A percentile compares a stretch with the other conserved stretches of the same genome.
These are phyloP conservation scores for Drosophila heteroneura DNA, from an alignment of 2,888 invertebrate species.

Conservation along the genomic window DNA sequence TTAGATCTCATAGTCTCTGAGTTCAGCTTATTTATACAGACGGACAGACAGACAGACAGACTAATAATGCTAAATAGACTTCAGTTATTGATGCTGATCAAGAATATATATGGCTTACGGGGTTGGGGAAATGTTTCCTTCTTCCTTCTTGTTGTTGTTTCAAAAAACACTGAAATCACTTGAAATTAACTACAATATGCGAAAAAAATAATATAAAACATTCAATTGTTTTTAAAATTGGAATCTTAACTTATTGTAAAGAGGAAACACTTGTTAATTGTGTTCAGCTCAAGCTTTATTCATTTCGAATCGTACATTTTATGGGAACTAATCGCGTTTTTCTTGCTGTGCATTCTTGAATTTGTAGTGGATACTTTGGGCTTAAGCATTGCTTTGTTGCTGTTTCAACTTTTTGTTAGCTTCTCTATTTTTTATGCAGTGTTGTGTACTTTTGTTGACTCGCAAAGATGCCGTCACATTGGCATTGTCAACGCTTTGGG, in stretches of 20 bases:
- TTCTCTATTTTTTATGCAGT: background rate
- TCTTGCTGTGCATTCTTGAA: conserved; percentile 6
- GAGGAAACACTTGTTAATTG: background rate
- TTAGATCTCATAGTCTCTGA: too few species aligned
- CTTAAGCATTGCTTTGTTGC: conserved; percentile 14
- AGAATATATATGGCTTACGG: background rate
- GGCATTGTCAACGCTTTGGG: conserved; percentile 67
- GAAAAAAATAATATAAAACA: background rate
- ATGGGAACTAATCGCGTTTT: background rate
- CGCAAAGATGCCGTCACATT: conserved; percentile 63
- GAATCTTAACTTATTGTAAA: background rate
- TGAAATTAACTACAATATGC: background rate
- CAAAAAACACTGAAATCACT: background rate
- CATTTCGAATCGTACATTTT: background rate
- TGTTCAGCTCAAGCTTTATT: background rate
- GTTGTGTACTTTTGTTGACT: conserved; percentile 37
- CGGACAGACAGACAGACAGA: too few species aligned
- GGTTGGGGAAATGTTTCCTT: background rate
- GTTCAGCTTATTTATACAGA: too few species aligned
- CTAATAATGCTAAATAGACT: background rate
- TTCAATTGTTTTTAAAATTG: background rate
- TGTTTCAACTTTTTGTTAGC: background rate
- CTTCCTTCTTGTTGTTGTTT: too few species aligned
- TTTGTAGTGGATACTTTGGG: conserved; percentile 1
- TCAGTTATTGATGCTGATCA: background rate